These are phyloP conservation scores for Trichonephila inaurata DNA, from an alignment of 1,140 invertebrate species.

Conservation along the genomic window DNA sequence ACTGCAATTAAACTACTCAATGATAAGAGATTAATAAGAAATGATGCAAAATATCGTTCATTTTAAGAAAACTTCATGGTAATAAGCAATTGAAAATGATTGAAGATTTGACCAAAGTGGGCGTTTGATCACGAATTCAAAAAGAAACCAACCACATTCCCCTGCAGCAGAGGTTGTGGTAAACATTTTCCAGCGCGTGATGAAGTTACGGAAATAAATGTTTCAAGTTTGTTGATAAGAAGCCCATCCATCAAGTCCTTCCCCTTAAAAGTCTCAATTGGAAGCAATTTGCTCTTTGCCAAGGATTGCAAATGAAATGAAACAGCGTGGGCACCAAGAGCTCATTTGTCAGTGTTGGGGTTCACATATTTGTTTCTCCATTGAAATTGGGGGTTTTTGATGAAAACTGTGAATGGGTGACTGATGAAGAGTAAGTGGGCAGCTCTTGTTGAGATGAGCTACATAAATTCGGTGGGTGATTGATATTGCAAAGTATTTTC, in stretches of 20 bases:
- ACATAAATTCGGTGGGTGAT: neutral
- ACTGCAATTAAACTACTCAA: no score
- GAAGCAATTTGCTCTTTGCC: slow-evolving; percentile 36
- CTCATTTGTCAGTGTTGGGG: slow-evolving; percentile 23
- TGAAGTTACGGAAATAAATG: slow-evolving; percentile 9
- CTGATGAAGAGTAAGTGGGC: neutral
- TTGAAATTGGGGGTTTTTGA: slow-evolving; percentile 27
- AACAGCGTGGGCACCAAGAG: slow-evolving; percentile 14
- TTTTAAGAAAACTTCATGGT: neutral
- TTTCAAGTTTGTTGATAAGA: slow-evolving; percentile 30
- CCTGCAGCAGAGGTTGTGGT: neutral
- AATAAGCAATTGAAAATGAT: neutral
- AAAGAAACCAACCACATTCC: neutral
- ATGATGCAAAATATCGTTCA: neutral
- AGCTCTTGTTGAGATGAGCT: neutral
- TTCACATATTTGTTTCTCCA: slow-evolving; percentile 23
- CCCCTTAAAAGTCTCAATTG: slow-evolving; percentile 33
- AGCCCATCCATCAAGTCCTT: neutral
- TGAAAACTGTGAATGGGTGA: slow-evolving; percentile 3
- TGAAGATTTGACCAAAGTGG: neutral
- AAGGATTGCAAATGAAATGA: neutral
- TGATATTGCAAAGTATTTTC: neutral
- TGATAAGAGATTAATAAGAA: no score
- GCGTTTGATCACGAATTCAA: neutral
- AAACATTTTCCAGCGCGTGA: neutral